phyloP scores from a whole-genome alignment of 92 coral and sea anemone species.

The Pocillopora meandrina region DNA sequence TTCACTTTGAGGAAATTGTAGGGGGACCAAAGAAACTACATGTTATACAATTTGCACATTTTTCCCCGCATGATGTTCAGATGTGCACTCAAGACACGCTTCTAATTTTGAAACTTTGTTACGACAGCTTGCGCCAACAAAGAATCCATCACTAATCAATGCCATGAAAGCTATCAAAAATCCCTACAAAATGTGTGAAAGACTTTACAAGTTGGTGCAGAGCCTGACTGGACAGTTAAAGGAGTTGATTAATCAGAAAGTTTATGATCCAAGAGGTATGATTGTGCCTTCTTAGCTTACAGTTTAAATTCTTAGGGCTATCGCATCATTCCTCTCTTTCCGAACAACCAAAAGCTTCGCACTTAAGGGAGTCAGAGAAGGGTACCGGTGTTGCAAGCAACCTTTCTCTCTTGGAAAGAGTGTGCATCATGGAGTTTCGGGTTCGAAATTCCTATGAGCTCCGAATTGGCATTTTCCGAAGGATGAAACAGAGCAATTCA shows the following conservation, averaged over 20 bases:
- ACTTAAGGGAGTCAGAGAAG: no score
- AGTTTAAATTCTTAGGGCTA: background rate
- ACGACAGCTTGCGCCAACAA: slow-evolving; percentile 77
- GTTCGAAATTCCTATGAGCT: background rate
- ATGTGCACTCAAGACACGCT: background rate
- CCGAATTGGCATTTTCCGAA: background rate
- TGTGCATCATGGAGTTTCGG: background rate
- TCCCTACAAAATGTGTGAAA: slow-evolving; percentile 85
- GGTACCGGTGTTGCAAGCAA: background rate
- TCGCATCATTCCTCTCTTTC: background rate
- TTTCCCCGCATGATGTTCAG: background rate
- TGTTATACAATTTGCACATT: background rate
- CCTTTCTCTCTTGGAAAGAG: background rate
- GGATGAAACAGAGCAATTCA: no score
- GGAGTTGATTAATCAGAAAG: slow-evolving; percentile 74
- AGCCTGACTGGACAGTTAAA: slow-evolving; percentile 81
- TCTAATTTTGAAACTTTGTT: background rate
- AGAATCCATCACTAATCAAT: slow-evolving; percentile 70
- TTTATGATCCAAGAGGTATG: slow-evolving; percentile 43
- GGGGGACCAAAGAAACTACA: no score
- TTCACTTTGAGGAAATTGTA: no score
- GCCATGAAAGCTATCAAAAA: slow-evolving; percentile 87
- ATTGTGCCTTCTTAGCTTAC: background rate
- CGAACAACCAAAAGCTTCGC: no score
- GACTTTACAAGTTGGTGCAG: slow-evolving; percentile 72